These are phyloP conservation scores for Pocillopora verrucosa DNA, from an alignment of 64 coral and sea anemone genomes.

Conservation along the genomic window DNA sequence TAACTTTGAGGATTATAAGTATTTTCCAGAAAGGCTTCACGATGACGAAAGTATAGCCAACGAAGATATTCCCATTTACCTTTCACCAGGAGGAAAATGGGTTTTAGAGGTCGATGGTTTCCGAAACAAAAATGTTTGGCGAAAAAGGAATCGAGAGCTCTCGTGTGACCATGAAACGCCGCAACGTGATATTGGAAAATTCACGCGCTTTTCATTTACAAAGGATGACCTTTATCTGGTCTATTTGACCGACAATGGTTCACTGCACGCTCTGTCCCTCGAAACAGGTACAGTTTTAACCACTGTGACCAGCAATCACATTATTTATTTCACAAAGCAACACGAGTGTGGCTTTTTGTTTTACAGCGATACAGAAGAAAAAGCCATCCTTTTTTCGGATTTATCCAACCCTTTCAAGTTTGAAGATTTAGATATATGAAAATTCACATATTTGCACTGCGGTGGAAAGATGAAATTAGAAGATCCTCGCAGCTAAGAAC, in stretches of 20 bases:
- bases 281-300: neutral
- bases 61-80: neutral
- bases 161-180: neutral
- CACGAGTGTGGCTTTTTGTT: neutral
- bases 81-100: constrained; percentile 5
- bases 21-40: too few relatives aligned
- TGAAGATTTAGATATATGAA: too few relatives aligned
- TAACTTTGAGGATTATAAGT: too few relatives aligned
- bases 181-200: neutral
- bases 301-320: neutral
- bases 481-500: too few relatives aligned
- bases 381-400: neutral
- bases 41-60: neutral
- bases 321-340: neutral
- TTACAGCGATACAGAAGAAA: neutral
- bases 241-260: neutral
- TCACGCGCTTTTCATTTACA: neutral
- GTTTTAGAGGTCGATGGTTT: too few relatives aligned
- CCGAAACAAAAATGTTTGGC: neutral
- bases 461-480: too few relatives aligned
- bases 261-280: neutral
- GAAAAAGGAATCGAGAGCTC: neutral
- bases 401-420: neutral
- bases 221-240: neutral
- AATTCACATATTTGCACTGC: too few relatives aligned